Base-by-base conservation (phyloP, 2,888 invertebrate genomes). In the Onchidella celtica region DNA sequence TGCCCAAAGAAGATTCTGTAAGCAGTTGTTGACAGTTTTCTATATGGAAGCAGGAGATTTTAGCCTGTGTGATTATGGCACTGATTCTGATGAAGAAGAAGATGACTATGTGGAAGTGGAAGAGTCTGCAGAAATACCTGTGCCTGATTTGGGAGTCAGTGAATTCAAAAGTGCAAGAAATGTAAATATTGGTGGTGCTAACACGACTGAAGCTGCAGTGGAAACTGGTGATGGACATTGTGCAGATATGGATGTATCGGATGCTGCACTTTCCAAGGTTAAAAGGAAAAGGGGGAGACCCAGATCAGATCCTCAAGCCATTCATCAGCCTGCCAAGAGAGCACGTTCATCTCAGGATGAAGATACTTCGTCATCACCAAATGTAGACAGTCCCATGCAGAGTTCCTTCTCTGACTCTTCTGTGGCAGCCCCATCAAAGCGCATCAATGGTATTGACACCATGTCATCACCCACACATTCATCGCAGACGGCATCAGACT, bases 31-130 rank as follows among this genome's bases (percentile, higher is more conserved):
- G 47, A 72, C 72, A 24, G 72, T n/a, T 21, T 55, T 65, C 3
- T 79, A 38, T 24, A 57, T 79, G 14, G 9, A 73, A 9, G 75
- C 65, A 47, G 75, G 73, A 3, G 73, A 38, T 59, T 38, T 73
- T 27, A 38, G 61, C 61, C n/a, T 32, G n/a, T 1, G 34, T 2
- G 34, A n/a, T 57, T 32, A 61, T 61, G 34, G 17, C 1, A n/a
- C 55, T 11, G 57, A 34, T 72, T 29, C 1, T 34, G n/a, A 2
- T 11, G 21, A 24, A 11, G 59, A 75, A 9, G 32, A 76, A 34
- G 66, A 66, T 21, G 34, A n/a, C 21, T n/a, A n/a, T n/a, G 9
- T 40, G 29, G 29, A 9, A 14, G 40, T 21, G 38, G 65, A 17
- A 24, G 73, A n/a, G 3, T 63, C 74, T 29, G 27, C 57, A 57